These are phyloP conservation scores for Nanorana parkeri DNA, from an alignment of 2,113 vertebrate genomes.

Conservation along the genomic window DNA sequence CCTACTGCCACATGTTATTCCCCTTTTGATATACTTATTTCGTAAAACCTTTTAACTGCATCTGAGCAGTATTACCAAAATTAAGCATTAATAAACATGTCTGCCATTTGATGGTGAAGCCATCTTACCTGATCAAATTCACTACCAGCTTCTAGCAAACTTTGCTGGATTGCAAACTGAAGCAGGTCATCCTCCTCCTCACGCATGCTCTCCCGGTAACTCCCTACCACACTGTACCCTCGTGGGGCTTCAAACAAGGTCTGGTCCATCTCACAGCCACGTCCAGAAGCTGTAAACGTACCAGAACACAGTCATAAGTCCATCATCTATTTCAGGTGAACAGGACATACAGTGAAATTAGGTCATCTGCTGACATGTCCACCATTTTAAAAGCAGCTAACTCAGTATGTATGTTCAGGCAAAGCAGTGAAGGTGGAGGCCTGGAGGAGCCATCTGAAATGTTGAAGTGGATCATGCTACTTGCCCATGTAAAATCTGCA, in stretches of 20 bases:
- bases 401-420: conserved; percentile 22
- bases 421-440: conserved; percentile 55
- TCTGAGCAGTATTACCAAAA: too few relatives aligned
- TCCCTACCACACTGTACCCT: conserved; percentile 90
- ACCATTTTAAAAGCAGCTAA: conserved; percentile 17
- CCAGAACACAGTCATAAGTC: background rate
- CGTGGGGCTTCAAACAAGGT: conserved; percentile 89
- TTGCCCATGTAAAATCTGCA: conserved; percentile 22
- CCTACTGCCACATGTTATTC: too few relatives aligned
- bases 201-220: conserved; percentile 82
- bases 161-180: conserved; percentile 98
- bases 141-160: conserved; percentile 91
- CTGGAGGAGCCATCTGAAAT: conserved; percentile 50
- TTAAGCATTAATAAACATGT: too few relatives aligned
- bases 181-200: conserved; percentile 92
- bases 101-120: background rate
- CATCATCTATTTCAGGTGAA: background rate
- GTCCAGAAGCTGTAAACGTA: conserved; percentile 80
- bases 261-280: conserved; percentile 87
- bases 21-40: too few relatives aligned
- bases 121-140: conserved; percentile 91
- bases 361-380: background rate
- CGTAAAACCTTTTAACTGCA: too few relatives aligned
- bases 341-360: background rate
- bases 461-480: conserved; percentile 38